A percentile compares a stretch with the other conserved stretches of the same genome.
Conservation (phyloP, 2,113 vertebrate species). For the Trinectes maculatus region DNA sequence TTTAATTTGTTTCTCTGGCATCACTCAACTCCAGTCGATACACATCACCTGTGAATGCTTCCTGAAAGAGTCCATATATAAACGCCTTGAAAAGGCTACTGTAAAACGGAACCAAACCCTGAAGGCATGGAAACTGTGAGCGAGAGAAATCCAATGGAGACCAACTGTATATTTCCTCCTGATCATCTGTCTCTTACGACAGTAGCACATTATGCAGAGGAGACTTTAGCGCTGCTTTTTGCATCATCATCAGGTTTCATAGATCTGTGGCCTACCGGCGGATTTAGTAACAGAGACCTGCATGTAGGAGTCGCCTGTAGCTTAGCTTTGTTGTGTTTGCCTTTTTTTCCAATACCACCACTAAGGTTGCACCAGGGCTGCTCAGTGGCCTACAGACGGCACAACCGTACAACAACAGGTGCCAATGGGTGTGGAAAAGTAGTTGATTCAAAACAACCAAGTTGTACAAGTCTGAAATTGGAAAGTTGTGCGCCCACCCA, state of each 20-base stretch:
- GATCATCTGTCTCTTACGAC: neutral
- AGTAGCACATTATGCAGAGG: neutral
- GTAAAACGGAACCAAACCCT: neutral
- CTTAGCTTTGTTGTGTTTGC: neutral
- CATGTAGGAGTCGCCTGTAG: neutral
- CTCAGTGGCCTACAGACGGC: neutral
- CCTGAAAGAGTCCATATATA: constrained; percentile 26
- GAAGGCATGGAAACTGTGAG: neutral
- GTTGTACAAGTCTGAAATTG: neutral
- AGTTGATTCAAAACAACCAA: neutral
- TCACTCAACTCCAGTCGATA: constrained; percentile 48
- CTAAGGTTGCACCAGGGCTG: neutral
- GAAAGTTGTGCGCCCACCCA: neutral
- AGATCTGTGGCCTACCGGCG: neutral
- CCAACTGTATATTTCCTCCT: neutral
- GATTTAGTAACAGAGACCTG: neutral
- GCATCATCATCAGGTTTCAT: too few relatives aligned
- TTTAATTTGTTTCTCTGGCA: constrained; percentile 34
- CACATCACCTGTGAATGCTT: constrained; percentile 37
- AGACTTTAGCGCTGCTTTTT: neutral
- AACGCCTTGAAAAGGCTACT: constrained; percentile 1
- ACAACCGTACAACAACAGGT: neutral
- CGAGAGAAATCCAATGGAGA: neutral
- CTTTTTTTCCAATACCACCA: neutral
- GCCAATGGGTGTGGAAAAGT: neutral